phyloP scores from a whole-genome alignment of 2,888 invertebrate genomes.

The Brachyptera putata region DNA sequence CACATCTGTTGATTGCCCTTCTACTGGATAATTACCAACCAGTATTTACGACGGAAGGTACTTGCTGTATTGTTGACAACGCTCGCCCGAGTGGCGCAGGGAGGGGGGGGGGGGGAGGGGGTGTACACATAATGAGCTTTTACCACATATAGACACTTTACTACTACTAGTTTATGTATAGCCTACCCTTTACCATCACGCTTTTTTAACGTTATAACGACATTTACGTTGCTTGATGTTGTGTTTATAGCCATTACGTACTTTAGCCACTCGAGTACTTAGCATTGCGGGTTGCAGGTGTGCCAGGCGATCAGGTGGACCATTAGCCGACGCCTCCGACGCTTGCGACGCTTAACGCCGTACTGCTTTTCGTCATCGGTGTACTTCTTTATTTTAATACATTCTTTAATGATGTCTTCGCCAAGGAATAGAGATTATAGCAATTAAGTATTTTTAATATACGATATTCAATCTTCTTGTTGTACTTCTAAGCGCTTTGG shows the following conservation, averaged over 20 bases:
- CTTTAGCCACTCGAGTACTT: conserved; percentile 18
- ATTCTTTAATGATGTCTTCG: conserved; percentile 28
- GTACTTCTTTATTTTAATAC: conserved; percentile 16
- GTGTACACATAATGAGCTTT: conserved; percentile 16
- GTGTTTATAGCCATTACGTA: conserved; percentile 8
- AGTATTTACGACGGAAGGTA: conserved; percentile 10
- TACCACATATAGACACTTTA: conserved; percentile 17
- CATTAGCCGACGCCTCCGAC: conserved; percentile 7
- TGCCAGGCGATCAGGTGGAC: conserved; percentile 23
- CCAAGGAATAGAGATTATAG: conserved; percentile 22
- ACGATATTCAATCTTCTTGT: conserved; percentile 5
- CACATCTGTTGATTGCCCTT: conserved; percentile 19
- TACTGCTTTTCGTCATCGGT: conserved; percentile 19
- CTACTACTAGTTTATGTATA: conserved; percentile 21
- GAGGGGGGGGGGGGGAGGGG: conserved; percentile 5
- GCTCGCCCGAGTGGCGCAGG: no score
- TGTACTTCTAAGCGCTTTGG: conserved; percentile 2
- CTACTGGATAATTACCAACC: conserved; percentile 8
- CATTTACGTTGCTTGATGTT: conserved; percentile 25
- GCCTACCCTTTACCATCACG: conserved; percentile 13
- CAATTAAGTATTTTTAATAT: conserved; percentile 24
- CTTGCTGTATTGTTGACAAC: conserved; percentile 17
- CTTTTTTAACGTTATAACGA: conserved; percentile 25
- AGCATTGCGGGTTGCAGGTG: conserved; percentile 25
- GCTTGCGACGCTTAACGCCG: conserved; percentile 9